Evolutionary conservation across 2,888 invertebrate genomes (phyloP), one percentile per base, ranked within the genome.

Genomic region (Sarcophaga subvicina): DNA sequence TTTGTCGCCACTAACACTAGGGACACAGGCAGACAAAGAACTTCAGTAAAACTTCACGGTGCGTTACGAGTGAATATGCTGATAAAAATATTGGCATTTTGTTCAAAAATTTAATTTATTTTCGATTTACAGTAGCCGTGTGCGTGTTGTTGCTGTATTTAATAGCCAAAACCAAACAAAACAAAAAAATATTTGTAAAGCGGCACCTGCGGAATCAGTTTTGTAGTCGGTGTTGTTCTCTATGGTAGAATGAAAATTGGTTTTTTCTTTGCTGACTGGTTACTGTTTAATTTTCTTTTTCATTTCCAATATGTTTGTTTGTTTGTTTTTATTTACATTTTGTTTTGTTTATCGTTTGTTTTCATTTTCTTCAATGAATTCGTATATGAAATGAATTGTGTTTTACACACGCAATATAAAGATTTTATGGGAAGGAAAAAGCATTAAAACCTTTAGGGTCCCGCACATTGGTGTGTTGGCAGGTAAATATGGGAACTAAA

Each of bases 61-160:
- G 54, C 17, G 14, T 54, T 54, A 54, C 54, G 54, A 54, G 14
- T 17, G 17, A 70, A 69, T 76, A 81, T 76, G 81, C 76, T 76
- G 76, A 76, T 81, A 70, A 14, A 59, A 70, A 77, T 45, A 77
- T 76, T 54, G 69, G 27, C 63, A 73, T 78, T 83, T 78, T 78
- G 67, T 78, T 62, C 10, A 83, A 83, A 83, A 37, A 37, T 10
- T 78, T 83, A 83, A 83, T 83, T 78, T 73, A 78, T 73, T 78
- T 83, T 73, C 62, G 49, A 78, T 54, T 54, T 73, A 78, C 67
- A 66, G 72, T 75, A 81, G 81, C 76, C 11, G 11, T 62, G 22
- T n/a, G 8, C 6, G 6, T 72, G 60, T 62, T 72, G 12, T 45
- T 54, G 54, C 27, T n/a, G 54, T 17, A 10, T 45, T 20, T 45